Evolutionary conservation across 2,797 vertebrate species (phyloP).

Genomic region (Vespertilio murinus): DNA sequence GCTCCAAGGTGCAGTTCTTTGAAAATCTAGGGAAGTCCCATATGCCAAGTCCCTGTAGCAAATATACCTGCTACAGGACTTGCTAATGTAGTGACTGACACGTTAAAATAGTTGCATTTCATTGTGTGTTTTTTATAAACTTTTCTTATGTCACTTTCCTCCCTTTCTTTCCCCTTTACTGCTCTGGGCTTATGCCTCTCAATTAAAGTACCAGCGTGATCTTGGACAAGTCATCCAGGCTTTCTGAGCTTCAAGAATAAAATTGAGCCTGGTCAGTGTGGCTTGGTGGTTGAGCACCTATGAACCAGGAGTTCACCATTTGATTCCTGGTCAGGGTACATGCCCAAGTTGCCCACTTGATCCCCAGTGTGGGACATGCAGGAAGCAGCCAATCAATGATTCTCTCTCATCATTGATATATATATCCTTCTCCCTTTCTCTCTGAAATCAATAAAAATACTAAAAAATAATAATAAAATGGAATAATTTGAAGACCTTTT

Average conservation of each 20-base stretch:
- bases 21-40: background rate
- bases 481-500: background rate
- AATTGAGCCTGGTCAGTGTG: background rate
- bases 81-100: background rate
- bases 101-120: background rate
- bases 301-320: too few species aligned
- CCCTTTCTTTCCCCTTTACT: background rate
- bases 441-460: too few species aligned
- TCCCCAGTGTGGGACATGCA: too few species aligned
- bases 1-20: background rate
- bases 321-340: too few species aligned
- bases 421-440: too few species aligned
- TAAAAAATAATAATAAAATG: background rate
- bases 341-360: too few species aligned
- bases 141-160: background rate
- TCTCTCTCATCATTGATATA: too few species aligned
- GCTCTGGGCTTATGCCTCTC: background rate
- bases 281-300: too few species aligned
- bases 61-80: background rate
- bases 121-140: background rate
- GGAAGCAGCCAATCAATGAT: too few species aligned
- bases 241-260: background rate
- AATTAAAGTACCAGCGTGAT: background rate
- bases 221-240: background rate
- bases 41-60: constrained; percentile 4